Evolutionary conservation across 2,797 vertebrate genomes (phyloP).

Genomic region (Acanthurus tractus): DNA sequence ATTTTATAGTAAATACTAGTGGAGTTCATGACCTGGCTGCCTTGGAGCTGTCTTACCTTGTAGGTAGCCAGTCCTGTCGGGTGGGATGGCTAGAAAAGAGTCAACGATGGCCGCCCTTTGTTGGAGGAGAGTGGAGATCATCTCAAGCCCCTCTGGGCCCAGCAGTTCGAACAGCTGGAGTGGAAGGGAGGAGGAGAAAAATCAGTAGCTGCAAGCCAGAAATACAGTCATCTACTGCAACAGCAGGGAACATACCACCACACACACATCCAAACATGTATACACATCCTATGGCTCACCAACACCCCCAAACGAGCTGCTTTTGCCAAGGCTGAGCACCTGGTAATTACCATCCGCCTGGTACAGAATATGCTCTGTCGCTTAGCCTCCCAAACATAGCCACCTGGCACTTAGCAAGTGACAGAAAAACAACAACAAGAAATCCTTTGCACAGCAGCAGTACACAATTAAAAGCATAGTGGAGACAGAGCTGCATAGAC

Average conservation of each 20-base stretch:
- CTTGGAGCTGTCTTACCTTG: conserved; percentile 85
- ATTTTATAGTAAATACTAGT: conserved; percentile 9
- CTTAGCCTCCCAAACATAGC: conserved; percentile 75
- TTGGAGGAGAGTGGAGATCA: conserved; percentile 95
- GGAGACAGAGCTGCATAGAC: conserved; percentile 25
- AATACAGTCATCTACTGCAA: conserved; percentile 17
- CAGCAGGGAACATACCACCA: conserved; percentile 6
- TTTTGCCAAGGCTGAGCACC: conserved; percentile 74
- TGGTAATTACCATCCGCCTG: conserved; percentile 79
- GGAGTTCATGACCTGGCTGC: conserved; percentile 31
- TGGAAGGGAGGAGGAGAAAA: conserved; percentile 1
- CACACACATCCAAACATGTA: conserved; percentile 45
- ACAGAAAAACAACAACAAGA: conserved; percentile 62
- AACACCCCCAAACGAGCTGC: conserved; percentile 23
- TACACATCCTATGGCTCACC: conserved; percentile 55
- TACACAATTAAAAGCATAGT: conserved; percentile 48
- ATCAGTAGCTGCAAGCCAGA: conserved; percentile 14
- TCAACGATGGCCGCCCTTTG: conserved; percentile 90
- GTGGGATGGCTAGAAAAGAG: conserved; percentile 83
- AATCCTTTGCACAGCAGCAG: conserved; percentile 39
- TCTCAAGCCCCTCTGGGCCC: conserved; percentile 94
- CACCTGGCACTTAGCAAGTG: conserved; percentile 77
- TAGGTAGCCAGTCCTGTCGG: conserved; percentile 84
- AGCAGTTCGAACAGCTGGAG: conserved; percentile 94
- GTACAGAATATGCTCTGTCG: conserved; percentile 72